Base-by-base conservation (phyloP, 1,140 invertebrate genomes). In the Drosophila pallidifrons region DNA sequence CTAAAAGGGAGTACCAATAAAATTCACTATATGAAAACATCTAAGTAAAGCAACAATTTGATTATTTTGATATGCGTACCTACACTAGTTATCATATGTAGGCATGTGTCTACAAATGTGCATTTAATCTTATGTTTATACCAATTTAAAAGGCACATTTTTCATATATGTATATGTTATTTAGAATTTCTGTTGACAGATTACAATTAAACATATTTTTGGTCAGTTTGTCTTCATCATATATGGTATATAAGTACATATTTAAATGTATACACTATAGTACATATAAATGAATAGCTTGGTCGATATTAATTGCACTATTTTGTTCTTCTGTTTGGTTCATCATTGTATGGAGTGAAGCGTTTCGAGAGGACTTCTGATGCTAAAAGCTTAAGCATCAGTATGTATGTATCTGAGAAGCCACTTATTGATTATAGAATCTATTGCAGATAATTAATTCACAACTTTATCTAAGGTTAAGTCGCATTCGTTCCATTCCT, bases 401-500 rank as follows among this genome's bases (percentile, higher is more conserved):
- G 4, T 35, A 5, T 25, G 4, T 35, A 5, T 25, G 1, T 55
- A 35, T 15, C 10, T 43, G 49, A 25, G 41, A 58, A 41, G 61
- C 49, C 49, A 20, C n/a, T 41, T 8, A 46, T 15, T 32, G 7
- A 11, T 47, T 45, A 45, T 16, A 47, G 8, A 35, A 35, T 55
- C 32, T n/a, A 41, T 20, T 57, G 5, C 4, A 38, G 10, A 13
- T n/a, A 38, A 13, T 75, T 59, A 58, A 54, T 54, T 65, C 35
- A 60, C 47, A 75, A 57, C 30, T 71, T 71, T 71, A 8, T 75
- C 68, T 16, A 51, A 16, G 43, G 28, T 58, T 28, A 38, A 20
- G 35, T 67, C 69, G 15, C 45, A 45, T 8, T 77, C 96, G 32
- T 93, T 94, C 97, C 97, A 98, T 66, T 98, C 96, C 16, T 96